Evolutionary conservation across 2,888 invertebrate species (phyloP).

Genomic region (Resseliella maxima): DNA sequence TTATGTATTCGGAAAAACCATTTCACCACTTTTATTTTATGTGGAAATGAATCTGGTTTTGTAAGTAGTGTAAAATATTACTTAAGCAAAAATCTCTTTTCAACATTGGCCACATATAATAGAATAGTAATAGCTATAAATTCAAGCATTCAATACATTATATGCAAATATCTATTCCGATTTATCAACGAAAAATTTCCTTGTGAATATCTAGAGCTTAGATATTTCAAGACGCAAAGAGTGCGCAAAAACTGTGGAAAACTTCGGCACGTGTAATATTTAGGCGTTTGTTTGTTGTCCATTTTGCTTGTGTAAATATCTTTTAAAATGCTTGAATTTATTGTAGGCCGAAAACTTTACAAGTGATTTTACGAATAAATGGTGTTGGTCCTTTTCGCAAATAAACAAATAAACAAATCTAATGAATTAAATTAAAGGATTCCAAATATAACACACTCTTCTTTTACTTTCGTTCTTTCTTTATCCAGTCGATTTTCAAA

Average conservation of each 20-base stretch:
- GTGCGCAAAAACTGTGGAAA: not conserved
- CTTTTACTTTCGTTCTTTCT: no score
- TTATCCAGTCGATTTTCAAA: no score
- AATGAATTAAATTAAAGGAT: not conserved
- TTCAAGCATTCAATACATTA: not conserved
- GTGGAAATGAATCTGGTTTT: not conserved
- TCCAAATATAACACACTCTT: no score
- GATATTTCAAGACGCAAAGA: not conserved
- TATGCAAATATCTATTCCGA: not conserved
- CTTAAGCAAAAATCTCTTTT: not conserved
- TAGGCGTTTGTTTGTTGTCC: not conserved
- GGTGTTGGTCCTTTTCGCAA: not conserved
- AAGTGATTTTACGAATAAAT: conserved; percentile 35
- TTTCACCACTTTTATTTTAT: not conserved
- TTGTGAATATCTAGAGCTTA: conserved; percentile 27
- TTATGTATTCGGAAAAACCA: not conserved
- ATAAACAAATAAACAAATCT: not conserved
- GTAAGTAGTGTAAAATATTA: not conserved
- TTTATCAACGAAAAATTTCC: not conserved
- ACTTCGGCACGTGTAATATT: not conserved
- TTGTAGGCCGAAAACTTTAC: conserved; percentile 26
- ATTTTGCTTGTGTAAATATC: not conserved
- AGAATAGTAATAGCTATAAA: not conserved
- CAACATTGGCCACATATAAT: not conserved
- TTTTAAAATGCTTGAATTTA: conserved; percentile 23